Evolutionary conservation across 2,888 invertebrate species (phyloP), one percentile per base, ranked within the genome.

Genomic region (Nysson spinosus): DNA sequence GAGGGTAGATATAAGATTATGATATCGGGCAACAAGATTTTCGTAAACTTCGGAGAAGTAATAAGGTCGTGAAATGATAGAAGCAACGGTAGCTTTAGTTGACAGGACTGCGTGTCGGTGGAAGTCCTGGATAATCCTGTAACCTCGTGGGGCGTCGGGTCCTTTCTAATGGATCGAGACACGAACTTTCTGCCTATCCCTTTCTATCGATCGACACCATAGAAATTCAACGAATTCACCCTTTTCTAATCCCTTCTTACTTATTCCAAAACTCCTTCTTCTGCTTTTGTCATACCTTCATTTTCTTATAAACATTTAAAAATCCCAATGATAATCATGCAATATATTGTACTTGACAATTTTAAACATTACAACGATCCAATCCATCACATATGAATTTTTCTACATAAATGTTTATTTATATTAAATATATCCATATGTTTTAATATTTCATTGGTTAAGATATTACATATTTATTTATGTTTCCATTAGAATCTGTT

Each of bases 1-100:
- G n/a, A n/a, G n/a, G 42, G 28, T 42, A 49, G 35, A n/a, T 42
- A 42, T 9, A 32, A 46, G 22, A 51, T 56, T 34, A 64, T 64
- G 56, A 66, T 47, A 56, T 55, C 40, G 46, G 30, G 42, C 64
- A 57, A 52, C 57, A 64, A 47, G 47, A 39, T 63, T 63, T 63
- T 66, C 66, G 37, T 22, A 19, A 47, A 32, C 37, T n/a, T 57
- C 56, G 40, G 49, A 49, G 52, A 22, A 26, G 37, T 26, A 37
- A 56, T 62, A 44, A 28, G 56, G 50, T 62, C 24, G 39, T 28
- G 9, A 11, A 6, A 14, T 14, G 4, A 9, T 11, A 9, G 46
- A 5, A 47, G 26, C 32, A 11, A 20, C 49, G 22, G 14, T 1
- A 14, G 12, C 11, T 11, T 28, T 14, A 12, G 47, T 22, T 7